Percentiles rank a stretch among this genome's conserved stretches.
Conservation (phyloP, 2,797 vertebrate species). For the Falco cherrug region DNA sequence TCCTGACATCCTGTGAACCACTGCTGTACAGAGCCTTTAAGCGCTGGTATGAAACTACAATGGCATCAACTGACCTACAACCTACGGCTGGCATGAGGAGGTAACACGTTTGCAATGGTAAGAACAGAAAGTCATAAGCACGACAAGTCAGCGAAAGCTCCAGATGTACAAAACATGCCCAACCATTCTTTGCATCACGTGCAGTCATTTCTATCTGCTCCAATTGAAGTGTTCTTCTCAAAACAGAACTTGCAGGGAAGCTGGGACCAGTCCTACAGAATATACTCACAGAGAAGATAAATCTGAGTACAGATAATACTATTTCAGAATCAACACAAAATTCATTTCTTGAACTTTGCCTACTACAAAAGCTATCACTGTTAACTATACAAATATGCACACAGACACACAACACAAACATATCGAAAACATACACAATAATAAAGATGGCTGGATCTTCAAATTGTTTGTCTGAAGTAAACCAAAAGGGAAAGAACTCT, state of each 20-base stretch:
- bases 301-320: background rate
- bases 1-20: background rate
- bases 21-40: background rate
- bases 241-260: background rate
- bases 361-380: background rate
- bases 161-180: background rate
- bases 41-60: rapidly evolving
- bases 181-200: background rate
- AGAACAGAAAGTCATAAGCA: background rate
- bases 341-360: background rate
- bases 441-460: background rate
- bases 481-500: background rate
- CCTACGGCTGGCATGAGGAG: background rate
- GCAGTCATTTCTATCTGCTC: background rate
- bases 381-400: background rate
- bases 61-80: background rate
- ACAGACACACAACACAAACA: background rate
- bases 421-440: background rate
- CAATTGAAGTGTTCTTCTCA: background rate
- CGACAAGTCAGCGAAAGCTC: background rate
- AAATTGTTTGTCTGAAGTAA: constrained; percentile 18
- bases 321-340: background rate
- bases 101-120: background rate
- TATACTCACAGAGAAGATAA: background rate
- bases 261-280: background rate